These are phyloP conservation scores for Kryptopterus vitreolus DNA, from an alignment of 2,797 vertebrate genomes.

Conservation along the genomic window DNA sequence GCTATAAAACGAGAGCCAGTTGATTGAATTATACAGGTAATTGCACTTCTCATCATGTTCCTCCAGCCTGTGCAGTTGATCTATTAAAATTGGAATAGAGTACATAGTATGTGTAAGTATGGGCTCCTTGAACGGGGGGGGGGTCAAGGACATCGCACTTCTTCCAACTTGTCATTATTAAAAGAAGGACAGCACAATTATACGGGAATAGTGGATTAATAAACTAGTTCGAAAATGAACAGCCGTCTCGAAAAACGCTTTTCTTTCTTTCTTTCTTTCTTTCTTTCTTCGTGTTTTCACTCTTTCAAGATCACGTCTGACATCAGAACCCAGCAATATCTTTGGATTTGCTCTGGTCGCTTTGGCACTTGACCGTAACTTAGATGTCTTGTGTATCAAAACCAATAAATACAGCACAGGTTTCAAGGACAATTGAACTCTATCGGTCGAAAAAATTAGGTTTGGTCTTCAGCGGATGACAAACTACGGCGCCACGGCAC, in stretches of 20 bases:
- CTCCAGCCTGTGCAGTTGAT: constrained; percentile 47
- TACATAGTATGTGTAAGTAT: constrained; percentile 28
- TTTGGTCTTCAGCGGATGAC: constrained; percentile 56
- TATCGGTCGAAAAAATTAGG: constrained; percentile 57
- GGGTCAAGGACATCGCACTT: constrained; percentile 46
- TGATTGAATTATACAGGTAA: constrained; percentile 61
- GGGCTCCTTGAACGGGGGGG: constrained; percentile 21
- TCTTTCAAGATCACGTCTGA: constrained; percentile 19
- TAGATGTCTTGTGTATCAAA: constrained; percentile 50
- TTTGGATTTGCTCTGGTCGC: not conserved
- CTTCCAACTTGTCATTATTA: constrained; percentile 37
- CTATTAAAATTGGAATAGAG: constrained; percentile 49
- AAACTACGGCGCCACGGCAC: constrained; percentile 55
- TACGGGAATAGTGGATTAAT: constrained; percentile 12
- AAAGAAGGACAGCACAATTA: constrained; percentile 13
- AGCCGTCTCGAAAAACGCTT: not conserved
- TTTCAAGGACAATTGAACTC: constrained; percentile 66
- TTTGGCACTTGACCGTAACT: constrained; percentile 36
- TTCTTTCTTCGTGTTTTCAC: not conserved
- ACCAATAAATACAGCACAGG: constrained; percentile 47
- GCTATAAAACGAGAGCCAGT: constrained; percentile 51
- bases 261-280: not conserved
- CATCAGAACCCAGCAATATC: not conserved
- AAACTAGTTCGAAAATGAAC: constrained; percentile 12
- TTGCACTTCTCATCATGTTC: constrained; percentile 54